Percentiles rank a stretch among this genome's conserved stretches.
phyloP scores from a whole-genome alignment of 2,888 invertebrate species.

The Poecilus cupreus region DNA sequence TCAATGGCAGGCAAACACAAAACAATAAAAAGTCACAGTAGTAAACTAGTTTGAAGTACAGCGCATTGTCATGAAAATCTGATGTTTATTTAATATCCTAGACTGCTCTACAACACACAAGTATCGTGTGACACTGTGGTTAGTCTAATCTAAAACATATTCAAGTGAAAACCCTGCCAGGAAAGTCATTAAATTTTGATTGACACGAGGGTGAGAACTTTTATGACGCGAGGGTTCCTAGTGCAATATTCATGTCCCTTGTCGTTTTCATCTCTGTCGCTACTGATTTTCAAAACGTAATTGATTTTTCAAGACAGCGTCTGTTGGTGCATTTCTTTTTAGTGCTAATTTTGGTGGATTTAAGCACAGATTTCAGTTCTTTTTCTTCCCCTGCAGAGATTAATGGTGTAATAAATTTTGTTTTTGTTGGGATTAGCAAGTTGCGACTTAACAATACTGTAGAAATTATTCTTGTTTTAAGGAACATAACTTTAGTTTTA shows the following conservation, averaged over 20 bases:
- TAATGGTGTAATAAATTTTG: constrained; percentile 32
- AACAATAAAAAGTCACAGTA: constrained; percentile 27
- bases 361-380: background rate
- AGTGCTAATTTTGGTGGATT: constrained; percentile 19
- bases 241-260: constrained; percentile 26
- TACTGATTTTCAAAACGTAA: constrained; percentile 9
- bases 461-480: background rate
- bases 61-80: constrained; percentile 50
- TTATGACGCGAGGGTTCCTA: constrained; percentile 12
- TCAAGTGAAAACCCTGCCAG: constrained; percentile 39
- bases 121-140: constrained; percentile 54
- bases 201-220: constrained; percentile 52
- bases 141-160: constrained; percentile 51
- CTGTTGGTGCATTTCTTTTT: constrained; percentile 23
- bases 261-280: background rate
- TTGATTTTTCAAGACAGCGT: constrained; percentile 25
- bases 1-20: constrained; percentile 2
- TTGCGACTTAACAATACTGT: background rate
- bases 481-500: background rate
- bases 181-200: constrained; percentile 57
- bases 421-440: constrained; percentile 17
- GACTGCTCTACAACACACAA: background rate
- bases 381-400: constrained; percentile 13
- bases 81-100: constrained; percentile 54
- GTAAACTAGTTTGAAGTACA: constrained; percentile 34